Evolutionary conservation across 2,113 vertebrate genomes (phyloP), one percentile per base, ranked within the genome.

Genomic region (Mus spicilegus): DNA sequence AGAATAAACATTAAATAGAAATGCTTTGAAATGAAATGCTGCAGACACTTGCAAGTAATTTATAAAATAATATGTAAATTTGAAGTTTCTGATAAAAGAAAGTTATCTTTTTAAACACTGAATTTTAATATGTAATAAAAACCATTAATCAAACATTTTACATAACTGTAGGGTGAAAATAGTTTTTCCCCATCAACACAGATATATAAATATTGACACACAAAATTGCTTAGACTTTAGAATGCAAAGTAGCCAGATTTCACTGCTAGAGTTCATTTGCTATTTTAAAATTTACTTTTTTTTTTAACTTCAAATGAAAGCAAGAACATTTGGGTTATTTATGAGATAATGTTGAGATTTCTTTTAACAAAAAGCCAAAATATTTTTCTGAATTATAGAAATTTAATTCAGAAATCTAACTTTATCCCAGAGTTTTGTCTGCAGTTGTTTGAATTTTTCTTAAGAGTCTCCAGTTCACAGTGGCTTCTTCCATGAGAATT

Each of bases 1-100:
- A 46, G 58, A 94, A 94, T 95, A 97, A 95, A 96, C 16, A 89
- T 76, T 72, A 63, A 85, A 65, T 92, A 94, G 88, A 89, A 95
- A 78, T 90, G 73, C 72, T 92, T 96, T 89, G 63, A 95, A 94
- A 95, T 92, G 78, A 56, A 95, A 96, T 56, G 95, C 77, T 88
- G 39, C 75, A 88, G 87, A 90, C 17, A 75, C 28, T 63, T 63
- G 12, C 5, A 81, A 84, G 19, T 82, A 63, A 95, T 82, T 42
- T n/a, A 12, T 92, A 26, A 63, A 91, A 91, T 54, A 81, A 81
- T 11, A 88, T 58, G 6, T 17, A 93, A 90, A 88, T 63, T 49
- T 67, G 70, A 84, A 87, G 3, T 73, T 24, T 4, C 13, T 75
- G 11, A 28, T 81, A 75, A 89, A 94, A 12, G 22, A 17, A 49